Percentiles rank a stretch among this genome's conserved stretches.
phyloP scores from a whole-genome alignment of 2,113 vertebrate species.

The Mirza zaza region DNA sequence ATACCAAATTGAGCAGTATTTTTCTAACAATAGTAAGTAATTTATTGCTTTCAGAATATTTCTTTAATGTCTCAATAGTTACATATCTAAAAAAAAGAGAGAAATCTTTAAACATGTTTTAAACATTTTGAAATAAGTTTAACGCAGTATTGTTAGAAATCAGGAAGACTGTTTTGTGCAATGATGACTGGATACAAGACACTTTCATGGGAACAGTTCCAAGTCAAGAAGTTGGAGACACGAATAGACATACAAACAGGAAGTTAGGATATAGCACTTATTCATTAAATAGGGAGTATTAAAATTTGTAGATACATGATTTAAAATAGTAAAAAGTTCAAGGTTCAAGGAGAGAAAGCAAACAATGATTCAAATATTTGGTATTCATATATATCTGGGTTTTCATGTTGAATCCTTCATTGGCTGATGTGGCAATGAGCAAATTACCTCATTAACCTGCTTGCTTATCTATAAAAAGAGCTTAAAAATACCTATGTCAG shows the following conservation, averaged over 20 bases:
- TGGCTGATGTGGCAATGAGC: neutral
- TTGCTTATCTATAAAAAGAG: neutral
- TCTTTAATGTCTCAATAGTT: conserved; percentile 66
- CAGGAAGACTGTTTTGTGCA: neutral
- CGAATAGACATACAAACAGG: neutral
- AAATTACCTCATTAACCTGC: neutral
- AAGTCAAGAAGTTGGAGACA: neutral
- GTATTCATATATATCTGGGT: neutral
- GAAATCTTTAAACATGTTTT: neutral
- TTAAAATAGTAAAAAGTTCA: neutral
- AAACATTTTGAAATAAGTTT: neutral
- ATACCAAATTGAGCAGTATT: conserved; percentile 67
- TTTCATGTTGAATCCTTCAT: neutral
- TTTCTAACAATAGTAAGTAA: conserved; percentile 54
- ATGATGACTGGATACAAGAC: neutral
- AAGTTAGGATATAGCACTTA: neutral
- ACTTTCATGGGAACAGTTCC: neutral
- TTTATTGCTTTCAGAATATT: conserved; percentile 68
- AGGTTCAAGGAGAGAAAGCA: neutral
- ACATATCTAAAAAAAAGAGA: conserved; percentile 46
- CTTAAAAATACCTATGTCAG: neutral
- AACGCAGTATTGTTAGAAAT: neutral
- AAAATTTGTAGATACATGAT: neutral
- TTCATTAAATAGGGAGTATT: neutral
- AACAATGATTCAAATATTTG: neutral